These are phyloP conservation scores for Atopsyche davidsoni DNA, from an alignment of 1,140 invertebrate species.

Conservation along the genomic window DNA sequence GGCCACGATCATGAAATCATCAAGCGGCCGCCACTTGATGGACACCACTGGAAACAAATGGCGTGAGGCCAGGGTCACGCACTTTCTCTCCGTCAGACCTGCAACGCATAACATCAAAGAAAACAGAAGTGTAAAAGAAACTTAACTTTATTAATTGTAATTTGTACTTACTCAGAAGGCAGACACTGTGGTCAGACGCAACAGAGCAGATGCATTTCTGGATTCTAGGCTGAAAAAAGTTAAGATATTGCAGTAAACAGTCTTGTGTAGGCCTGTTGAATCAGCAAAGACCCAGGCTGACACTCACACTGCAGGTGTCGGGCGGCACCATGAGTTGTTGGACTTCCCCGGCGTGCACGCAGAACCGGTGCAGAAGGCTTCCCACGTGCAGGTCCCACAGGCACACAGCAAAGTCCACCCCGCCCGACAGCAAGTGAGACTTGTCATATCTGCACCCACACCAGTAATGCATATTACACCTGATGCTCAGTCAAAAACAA, in stretches of 20 bases:
- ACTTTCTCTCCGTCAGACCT: conserved; percentile 85
- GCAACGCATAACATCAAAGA: too few species aligned
- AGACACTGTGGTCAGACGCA: conserved; percentile 95
- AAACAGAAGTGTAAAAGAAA: too few species aligned
- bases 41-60: conserved; percentile 94
- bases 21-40: conserved; percentile 95
- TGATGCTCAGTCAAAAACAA: conserved; percentile 47
- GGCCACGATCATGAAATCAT: conserved; percentile 98
- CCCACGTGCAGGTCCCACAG: conserved; percentile 95
- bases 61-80: conserved; percentile 89
- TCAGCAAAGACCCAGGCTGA: background rate
- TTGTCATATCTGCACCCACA: conserved; percentile 85
- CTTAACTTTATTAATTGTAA: too few species aligned
- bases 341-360: conserved; percentile 91
- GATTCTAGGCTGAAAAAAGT: conserved; percentile 68
- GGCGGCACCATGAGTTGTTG: conserved; percentile 89
- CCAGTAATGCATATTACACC: conserved; percentile 44
- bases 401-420: conserved; percentile 95
- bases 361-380: conserved; percentile 86
- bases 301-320: conserved; percentile 79
- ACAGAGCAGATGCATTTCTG: conserved; percentile 95
- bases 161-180: conserved; percentile 73
- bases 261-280: too few species aligned
- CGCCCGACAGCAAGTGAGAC: conserved; percentile 87
- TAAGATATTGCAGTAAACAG: conserved; percentile 13